Evolutionary conservation across 2,113 vertebrate species (phyloP).

Genomic region (Rhea americana): DNA sequence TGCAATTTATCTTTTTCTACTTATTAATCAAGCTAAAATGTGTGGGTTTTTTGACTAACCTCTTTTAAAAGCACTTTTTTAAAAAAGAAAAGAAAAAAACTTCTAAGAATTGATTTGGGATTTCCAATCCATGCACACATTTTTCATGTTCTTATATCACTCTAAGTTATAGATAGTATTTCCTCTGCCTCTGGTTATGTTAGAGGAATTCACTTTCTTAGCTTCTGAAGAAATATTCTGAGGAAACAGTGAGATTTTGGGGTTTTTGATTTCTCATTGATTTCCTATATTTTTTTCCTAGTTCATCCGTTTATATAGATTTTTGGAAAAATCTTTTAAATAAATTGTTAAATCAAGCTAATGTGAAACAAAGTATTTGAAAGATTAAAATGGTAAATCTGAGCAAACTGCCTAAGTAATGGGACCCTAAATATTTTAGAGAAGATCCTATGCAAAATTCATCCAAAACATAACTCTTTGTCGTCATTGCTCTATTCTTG

Average conservation of each 20-base stretch:
- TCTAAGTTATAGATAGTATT: neutral
- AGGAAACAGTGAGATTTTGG: neutral
- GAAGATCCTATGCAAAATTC: neutral
- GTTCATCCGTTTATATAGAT: neutral
- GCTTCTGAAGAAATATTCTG: neutral
- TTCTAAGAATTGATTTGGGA: neutral
- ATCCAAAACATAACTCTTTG: neutral
- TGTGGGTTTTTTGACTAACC: neutral
- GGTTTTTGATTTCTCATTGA: fast-evolving
- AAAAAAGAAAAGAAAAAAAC: neutral
- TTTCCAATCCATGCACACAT: neutral
- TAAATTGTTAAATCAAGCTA: neutral
- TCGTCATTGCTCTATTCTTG: neutral
- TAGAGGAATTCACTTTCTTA: neutral
- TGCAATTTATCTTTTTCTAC: neutral
- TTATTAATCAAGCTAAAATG: neutral
- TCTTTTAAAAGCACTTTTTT: neutral
- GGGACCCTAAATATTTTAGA: slow-evolving; percentile 25
- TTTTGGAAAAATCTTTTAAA: neutral
- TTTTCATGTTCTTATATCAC: neutral
- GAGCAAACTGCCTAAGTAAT: neutral
- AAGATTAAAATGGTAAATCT: neutral
- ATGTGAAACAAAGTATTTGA: neutral
- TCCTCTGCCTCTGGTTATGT: neutral
- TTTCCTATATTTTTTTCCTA: neutral